Evolutionary conservation across 2,797 vertebrate species (phyloP).

Genomic region (Phoxinus dragarum): DNA sequence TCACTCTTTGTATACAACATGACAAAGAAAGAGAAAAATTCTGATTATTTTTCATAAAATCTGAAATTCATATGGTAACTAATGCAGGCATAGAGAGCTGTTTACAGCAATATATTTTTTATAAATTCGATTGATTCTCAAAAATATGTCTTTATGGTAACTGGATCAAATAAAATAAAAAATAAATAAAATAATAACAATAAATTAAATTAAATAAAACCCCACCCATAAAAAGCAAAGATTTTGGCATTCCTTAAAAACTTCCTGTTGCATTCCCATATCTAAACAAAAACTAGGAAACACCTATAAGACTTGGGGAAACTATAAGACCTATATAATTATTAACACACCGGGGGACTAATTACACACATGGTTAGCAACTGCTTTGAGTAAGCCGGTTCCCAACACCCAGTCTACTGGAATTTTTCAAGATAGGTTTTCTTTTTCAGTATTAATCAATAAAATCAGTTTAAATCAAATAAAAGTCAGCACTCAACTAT

Average conservation of each 20-base stretch:
- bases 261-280: neutral
- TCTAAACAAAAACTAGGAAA: slow-evolving; percentile 51
- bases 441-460: slow-evolving; percentile 5
- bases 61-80: neutral
- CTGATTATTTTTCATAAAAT: slow-evolving; percentile 19
- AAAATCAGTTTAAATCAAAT: neutral
- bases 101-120: neutral
- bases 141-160: neutral
- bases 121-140: slow-evolving; percentile 3
- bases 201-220: neutral
- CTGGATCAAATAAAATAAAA: neutral
- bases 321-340: slow-evolving; percentile 52
- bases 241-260: neutral
- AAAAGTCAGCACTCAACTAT: neutral
- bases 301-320: slow-evolving; percentile 44
- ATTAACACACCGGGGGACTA: slow-evolving; percentile 57
- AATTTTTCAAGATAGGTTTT: neutral
- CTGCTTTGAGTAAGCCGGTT: slow-evolving; percentile 24
- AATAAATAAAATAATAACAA: neutral
- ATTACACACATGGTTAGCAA: slow-evolving; percentile 49
- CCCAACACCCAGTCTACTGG: slow-evolving; percentile 22
- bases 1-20: slow-evolving; percentile 57
- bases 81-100: neutral
- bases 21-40: slow-evolving; percentile 40
- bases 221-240: neutral